Evolutionary conservation across 2,888 invertebrate species (phyloP), one percentile per base, ranked within the genome.

Genomic region (Melanostoma scalare): DNA sequence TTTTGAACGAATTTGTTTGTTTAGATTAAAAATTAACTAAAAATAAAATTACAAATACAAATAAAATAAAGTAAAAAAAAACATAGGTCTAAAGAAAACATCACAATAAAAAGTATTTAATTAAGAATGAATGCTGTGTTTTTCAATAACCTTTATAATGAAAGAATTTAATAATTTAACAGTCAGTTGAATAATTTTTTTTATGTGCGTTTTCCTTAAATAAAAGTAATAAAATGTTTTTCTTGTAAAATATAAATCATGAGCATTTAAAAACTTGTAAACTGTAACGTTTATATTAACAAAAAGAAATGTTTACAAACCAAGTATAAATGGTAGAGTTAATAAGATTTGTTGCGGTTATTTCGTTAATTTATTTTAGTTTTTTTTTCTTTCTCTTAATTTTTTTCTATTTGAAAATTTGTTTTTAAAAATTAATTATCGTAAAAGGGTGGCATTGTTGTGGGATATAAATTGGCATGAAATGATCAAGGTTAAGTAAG

Each of bases 121-220:
- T 86, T 85, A 82, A 85, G 86, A 71, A 85, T 86, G 74, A 88
- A 88, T 90, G 90, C 89, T 90, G 89, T 90, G 89, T 89, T 89
- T 89, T 90, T 89, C 90, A 90, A 90, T 90, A 90, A 90, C 79
- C 87, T 82, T 50, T 75, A 81, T 73, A 79, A 74, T 46, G 36
- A 56, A 72, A 86, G 86, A 73, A 68, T 60, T 74, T 81, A 76
- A 60, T 75, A 86, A 63, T 56, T 71, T 69, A 67, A 68, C 68
- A 80, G 44, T 46, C 33, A 38, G n/a, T 71, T 63, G 8, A 38
- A 33, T 4, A 20, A 20, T 55, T 36, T 65, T 65, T 65, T 71
- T 63, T 38, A 30, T 69, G 9, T 31, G 31, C 0, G 52, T 67
- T 68, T 58, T 31, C 9, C 44, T 52, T 33, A 67, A 67, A 10